Base-by-base conservation (phyloP, 2,888 invertebrate species). In the Cerastis rubricosa region DNA sequence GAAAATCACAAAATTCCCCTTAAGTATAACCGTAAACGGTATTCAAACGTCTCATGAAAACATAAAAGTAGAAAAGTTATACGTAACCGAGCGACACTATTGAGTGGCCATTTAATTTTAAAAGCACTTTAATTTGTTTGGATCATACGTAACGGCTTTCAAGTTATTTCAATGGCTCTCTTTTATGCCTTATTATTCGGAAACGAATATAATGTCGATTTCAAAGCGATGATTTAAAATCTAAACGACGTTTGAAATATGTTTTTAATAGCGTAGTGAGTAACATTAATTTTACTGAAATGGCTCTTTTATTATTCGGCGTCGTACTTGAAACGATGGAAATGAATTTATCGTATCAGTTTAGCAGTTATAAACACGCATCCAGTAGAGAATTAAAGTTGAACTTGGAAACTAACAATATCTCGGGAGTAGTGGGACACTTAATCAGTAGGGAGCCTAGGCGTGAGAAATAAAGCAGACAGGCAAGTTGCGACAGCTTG, bases 401-500 rank as follows among this genome's bases (percentile, higher is more conserved):
- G 57, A n/a, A n/a, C n/a, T n/a, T 64, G 40, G 57, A 59, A 64
- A 69, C 65, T 77, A 59, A 72, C 70, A 69, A 78, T 76, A 59
- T 78, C 35, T 47, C 35, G 64, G 57, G 64, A 85, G 67, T 69
- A 43, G 73, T 71, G 78, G 72, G 74, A 87, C 75, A 85, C 79
- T 87, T 89, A 87, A 88, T 89, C 84, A 86, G 76, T 88, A 80
- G 81, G 76, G n/a, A n/a, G n/a, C n/a, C n/a, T n/a, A 75, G 86
- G 85, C 81, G 81, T 78, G 83, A 88, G 88, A 89, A 85, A 87
- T 89, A 87, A 90, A 90, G 88, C 88, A 87, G 79, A 76, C 72
- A 85, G 72, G 84, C 87, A 91, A 91, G 88, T 90, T 91, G 67
- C 70, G 89, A 88, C 88, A 86, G 82, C 77, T 87, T 87, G 89